Evolutionary conservation across 2,797 vertebrate species (phyloP).

Genomic region (Adrianichthys oophorus): DNA sequence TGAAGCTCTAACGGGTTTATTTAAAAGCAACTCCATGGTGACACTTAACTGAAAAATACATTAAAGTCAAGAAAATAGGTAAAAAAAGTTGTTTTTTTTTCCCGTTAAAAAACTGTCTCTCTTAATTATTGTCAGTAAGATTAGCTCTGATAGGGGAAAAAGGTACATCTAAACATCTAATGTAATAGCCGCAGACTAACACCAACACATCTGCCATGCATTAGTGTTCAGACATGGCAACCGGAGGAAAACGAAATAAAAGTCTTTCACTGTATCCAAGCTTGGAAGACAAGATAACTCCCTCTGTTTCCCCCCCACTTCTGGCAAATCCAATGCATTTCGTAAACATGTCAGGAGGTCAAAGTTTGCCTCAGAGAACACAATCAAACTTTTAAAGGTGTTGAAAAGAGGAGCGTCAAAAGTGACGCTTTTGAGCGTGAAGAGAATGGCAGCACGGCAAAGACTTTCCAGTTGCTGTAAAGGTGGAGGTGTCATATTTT

Average conservation of each 20-base stretch:
- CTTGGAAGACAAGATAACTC: conserved; percentile 53
- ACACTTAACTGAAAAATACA: neutral
- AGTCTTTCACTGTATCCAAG: conserved; percentile 46
- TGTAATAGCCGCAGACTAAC: conserved; percentile 45
- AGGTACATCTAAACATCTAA: conserved; percentile 12
- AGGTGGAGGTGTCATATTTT: conserved; percentile 18
- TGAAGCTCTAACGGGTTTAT: neutral
- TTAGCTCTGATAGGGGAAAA: conserved; percentile 6
- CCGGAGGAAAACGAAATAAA: conserved; percentile 64
- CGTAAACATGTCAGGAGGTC: conserved; percentile 58
- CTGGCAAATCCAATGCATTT: conserved; percentile 44
- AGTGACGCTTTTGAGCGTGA: neutral
- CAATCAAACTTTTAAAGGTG: conserved; percentile 29
- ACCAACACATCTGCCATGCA: conserved; percentile 65
- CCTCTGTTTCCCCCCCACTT: conserved; percentile 31
- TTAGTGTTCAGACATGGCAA: conserved; percentile 67
- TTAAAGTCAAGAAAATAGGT: conserved; percentile 1
- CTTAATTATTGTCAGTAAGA: conserved; percentile 14
- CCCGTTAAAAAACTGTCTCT: neutral
- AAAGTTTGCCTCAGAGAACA: conserved; percentile 64
- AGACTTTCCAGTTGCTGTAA: conserved; percentile 14
- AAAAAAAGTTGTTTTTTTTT: neutral
- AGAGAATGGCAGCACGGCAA: conserved; percentile 11
- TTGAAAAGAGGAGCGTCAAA: neutral
- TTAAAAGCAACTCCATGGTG: neutral